Percentiles rank a stretch among this genome's conserved stretches.
Conservation (phyloP, 2,113 vertebrate species). For the Charina bottae region DNA sequence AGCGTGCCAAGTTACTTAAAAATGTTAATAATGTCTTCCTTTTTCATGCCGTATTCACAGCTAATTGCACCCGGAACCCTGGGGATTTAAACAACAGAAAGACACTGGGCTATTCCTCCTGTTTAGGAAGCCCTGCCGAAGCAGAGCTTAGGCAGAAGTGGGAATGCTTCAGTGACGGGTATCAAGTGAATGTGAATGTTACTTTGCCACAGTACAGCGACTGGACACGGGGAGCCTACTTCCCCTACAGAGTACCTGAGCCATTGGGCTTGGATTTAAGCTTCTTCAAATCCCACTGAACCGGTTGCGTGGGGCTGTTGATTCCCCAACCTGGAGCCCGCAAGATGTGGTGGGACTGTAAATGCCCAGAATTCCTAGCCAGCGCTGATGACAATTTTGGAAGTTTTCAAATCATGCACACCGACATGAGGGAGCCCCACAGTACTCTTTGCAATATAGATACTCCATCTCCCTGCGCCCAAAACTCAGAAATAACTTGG, state of each 20-base stretch:
- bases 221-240: not conserved
- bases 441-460: too few species aligned
- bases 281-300: too few species aligned
- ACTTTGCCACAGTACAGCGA: slow-evolving; percentile 8
- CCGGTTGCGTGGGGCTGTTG: too few species aligned
- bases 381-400: too few species aligned
- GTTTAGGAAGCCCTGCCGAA: not conserved
- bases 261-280: not conserved
- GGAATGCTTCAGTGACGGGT: not conserved
- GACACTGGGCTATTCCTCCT: not conserved
- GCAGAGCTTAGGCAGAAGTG: not conserved
- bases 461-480: too few species aligned
- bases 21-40: slow-evolving; percentile 4
- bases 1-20: not conserved
- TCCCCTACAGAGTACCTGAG: not conserved
- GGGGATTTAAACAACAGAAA: slow-evolving; percentile 4
- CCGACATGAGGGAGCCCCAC: too few species aligned
- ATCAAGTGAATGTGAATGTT: not conserved
- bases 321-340: too few species aligned
- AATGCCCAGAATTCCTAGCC: too few species aligned
- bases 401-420: too few species aligned
- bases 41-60: not conserved
- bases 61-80: slow-evolving; percentile 15
- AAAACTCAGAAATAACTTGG: too few species aligned
- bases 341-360: too few species aligned